Evolutionary conservation across 92 coral and sea anemone genomes (phyloP).

Genomic region (Palythoa caribaeorum): DNA sequence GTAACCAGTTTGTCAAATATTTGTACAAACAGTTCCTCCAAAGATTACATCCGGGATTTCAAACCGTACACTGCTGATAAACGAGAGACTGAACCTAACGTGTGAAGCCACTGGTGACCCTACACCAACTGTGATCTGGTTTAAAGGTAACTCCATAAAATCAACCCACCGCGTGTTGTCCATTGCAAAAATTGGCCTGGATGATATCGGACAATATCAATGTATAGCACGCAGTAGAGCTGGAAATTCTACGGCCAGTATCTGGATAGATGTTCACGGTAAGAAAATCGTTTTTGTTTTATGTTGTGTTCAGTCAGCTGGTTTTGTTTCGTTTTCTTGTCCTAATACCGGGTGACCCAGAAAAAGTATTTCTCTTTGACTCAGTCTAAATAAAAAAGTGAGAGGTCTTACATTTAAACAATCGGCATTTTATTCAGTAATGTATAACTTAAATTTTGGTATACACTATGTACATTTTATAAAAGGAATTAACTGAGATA

Average conservation of each 20-base stretch:
- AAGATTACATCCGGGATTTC: not conserved
- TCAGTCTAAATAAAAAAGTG: no score
- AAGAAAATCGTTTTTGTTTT: not conserved
- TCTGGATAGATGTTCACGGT: constrained; percentile 20
- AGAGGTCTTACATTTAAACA: no score
- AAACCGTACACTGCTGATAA: not conserved
- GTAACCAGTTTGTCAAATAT: no score
- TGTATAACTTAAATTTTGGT: no score
- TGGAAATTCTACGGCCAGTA: not conserved
- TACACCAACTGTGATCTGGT: not conserved
- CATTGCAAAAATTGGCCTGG: not conserved
- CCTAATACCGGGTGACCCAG: no score
- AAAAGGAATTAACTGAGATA: no score
- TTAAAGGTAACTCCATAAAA: not conserved
- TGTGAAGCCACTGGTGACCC: constrained; percentile 25
- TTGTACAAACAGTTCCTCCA: constrained; percentile 1
- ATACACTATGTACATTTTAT: no score
- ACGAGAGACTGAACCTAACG: not conserved
- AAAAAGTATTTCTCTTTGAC: no score
- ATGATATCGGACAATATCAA: not conserved
- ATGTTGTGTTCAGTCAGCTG: no score
- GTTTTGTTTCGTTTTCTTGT: no score
- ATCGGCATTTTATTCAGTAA: no score
- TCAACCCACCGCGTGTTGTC: not conserved
- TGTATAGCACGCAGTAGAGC: constrained; percentile 19